These are phyloP conservation scores for Pheosia tremula DNA, from an alignment of 2,888 invertebrate genomes.

Conservation along the genomic window DNA sequence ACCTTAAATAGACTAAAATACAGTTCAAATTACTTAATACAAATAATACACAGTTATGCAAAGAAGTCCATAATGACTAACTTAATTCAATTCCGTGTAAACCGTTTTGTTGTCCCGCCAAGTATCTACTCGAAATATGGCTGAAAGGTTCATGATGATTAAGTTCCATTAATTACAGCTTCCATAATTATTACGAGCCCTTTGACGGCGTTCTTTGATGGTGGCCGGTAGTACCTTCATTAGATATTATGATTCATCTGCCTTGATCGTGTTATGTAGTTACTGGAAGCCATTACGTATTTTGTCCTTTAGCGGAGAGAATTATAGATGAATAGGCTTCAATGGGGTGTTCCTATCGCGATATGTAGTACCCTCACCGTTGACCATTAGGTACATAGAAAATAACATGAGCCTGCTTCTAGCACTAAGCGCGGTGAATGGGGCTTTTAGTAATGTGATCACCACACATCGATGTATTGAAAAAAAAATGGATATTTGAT, in stretches of 20 bases:
- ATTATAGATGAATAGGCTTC: no score
- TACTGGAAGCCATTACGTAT: not conserved
- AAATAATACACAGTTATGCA: not conserved
- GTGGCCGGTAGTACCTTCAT: not conserved
- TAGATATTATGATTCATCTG: not conserved
- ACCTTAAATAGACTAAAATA: no score
- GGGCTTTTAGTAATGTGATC: no score
- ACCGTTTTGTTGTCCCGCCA: not conserved
- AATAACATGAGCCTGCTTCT: no score
- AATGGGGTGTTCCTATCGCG: no score
- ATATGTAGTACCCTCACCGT: no score
- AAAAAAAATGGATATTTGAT: no score
- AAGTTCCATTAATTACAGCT: slow-evolving; percentile 9
- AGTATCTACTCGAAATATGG: not conserved
- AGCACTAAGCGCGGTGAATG: no score
- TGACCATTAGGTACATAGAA: no score
- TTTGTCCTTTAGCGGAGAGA: no score
- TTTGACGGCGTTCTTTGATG: slow-evolving; percentile 5
- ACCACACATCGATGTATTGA: no score
- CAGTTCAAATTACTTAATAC: no score
- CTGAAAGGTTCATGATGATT: slow-evolving; percentile 2
- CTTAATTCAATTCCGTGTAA: slow-evolving; percentile 1
- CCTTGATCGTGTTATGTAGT: not conserved
- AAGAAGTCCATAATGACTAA: slow-evolving; percentile 1
- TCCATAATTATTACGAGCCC: slow-evolving; percentile 6